A percentile compares a stretch with the other conserved stretches of the same genome.
These are phyloP conservation scores for Omphaloscelis lunosa DNA, from an alignment of 2,888 invertebrate species.

Conservation along the genomic window DNA sequence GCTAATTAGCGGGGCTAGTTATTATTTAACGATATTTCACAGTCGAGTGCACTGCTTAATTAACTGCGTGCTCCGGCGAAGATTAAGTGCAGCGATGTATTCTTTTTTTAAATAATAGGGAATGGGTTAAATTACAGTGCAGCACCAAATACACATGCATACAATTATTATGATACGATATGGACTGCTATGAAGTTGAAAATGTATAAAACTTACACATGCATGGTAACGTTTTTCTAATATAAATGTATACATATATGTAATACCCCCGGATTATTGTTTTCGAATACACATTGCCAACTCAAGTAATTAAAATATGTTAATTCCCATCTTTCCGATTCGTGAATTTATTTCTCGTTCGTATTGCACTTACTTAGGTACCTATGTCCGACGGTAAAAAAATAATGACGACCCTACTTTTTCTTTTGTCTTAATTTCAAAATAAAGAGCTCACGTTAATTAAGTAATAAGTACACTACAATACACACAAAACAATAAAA, in stretches of 20 bases:
- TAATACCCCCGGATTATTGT: not conserved
- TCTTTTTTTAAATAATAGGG: slow-evolving; percentile 3
- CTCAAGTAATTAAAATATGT: slow-evolving; percentile 2
- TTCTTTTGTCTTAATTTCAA: slow-evolving; percentile 4
- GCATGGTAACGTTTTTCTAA: not conserved
- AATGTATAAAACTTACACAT: slow-evolving; percentile 11
- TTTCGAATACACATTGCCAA: not conserved
- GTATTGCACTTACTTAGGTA: not conserved
- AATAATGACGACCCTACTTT: not conserved
- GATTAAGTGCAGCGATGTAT: slow-evolving; percentile 48
- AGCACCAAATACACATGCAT: not conserved
- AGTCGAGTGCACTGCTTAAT: slow-evolving; percentile 67
- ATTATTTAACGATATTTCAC: slow-evolving; percentile 73
- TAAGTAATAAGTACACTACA: not conserved
- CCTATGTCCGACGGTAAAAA: not conserved
- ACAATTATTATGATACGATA: slow-evolving; percentile 10
- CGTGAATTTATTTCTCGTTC: not conserved
- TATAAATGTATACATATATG: too few species aligned
- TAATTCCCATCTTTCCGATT: not conserved
- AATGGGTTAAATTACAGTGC: slow-evolving; percentile 16
- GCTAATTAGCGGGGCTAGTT: slow-evolving; percentile 71
- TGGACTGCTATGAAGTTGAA: not conserved
- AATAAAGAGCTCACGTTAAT: not conserved
- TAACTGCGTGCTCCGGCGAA: slow-evolving; percentile 65
- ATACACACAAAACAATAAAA: slow-evolving; percentile 1